These are phyloP conservation scores for Poecilia picta DNA, from an alignment of 2,797 vertebrate species.

Conservation along the genomic window DNA sequence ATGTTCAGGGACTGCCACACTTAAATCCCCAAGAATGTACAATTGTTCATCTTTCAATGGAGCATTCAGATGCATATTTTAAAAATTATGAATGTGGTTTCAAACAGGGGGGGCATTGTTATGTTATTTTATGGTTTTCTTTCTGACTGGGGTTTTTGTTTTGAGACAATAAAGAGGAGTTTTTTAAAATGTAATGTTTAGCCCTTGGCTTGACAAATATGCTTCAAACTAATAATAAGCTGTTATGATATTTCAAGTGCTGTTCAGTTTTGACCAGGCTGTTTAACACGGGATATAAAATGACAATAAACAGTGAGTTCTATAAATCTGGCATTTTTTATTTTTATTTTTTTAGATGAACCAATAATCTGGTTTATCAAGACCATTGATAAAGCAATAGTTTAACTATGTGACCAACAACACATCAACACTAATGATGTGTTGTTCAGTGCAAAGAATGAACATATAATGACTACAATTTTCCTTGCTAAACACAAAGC, in stretches of 20 bases:
- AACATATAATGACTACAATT: too few relatives aligned
- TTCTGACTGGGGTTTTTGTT: slow-evolving; percentile 4
- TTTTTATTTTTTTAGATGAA: neutral
- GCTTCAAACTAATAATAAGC: neutral
- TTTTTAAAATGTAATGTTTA: neutral
- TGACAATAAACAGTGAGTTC: neutral
- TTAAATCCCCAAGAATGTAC: slow-evolving; percentile 7
- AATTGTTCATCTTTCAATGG: slow-evolving; percentile 22
- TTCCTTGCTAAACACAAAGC: neutral
- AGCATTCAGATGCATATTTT: slow-evolving; percentile 20
- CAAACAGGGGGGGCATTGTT: slow-evolving; percentile 13
- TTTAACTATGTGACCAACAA: too few relatives aligned
- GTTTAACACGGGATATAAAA: neutral
- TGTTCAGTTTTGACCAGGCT: neutral
- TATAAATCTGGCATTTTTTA: neutral
- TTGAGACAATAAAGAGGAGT: neutral
- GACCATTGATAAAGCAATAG: neutral
- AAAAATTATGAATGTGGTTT: slow-evolving; percentile 15
- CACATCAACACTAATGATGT: too few relatives aligned
- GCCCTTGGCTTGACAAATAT: neutral
- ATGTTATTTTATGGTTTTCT: slow-evolving; percentile 20
- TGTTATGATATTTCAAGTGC: neutral
- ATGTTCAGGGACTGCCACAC: neutral
- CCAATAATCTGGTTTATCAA: neutral
- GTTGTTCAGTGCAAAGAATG: too few relatives aligned